A percentile compares a stretch with the other conserved stretches of the same genome.
phyloP scores from a whole-genome alignment of 2,888 invertebrate genomes.

The Ashinkailepas kermadecensis region DNA sequence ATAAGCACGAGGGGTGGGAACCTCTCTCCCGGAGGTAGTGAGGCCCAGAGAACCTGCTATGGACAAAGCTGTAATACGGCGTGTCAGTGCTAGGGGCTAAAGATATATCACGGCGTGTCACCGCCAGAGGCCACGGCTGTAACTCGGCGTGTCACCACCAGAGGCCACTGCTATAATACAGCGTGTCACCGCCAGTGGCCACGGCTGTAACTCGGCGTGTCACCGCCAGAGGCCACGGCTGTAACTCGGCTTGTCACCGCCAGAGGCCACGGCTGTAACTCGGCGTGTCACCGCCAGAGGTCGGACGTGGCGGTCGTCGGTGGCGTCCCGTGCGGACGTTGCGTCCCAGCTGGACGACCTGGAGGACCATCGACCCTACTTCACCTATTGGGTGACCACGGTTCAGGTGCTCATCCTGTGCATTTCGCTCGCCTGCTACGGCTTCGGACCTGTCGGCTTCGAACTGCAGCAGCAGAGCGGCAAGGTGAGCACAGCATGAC shows the following conservation, averaged over 20 bases:
- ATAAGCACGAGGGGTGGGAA: too few species aligned
- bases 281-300: neutral
- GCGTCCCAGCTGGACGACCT: constrained; percentile 77
- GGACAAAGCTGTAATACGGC: too few species aligned
- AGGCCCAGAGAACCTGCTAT: too few species aligned
- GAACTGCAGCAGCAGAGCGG: constrained; percentile 75
- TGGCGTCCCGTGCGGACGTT: constrained; percentile 42
- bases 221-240: neutral
- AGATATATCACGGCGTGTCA: too few species aligned
- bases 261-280: too few species aligned
- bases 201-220: too few species aligned
- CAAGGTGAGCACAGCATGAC: constrained; percentile 40
- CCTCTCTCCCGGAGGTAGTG: neutral
- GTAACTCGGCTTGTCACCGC: too few species aligned
- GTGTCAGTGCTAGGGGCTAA: neutral
- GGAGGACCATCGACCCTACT: constrained; percentile 92
- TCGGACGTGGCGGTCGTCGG: neutral
- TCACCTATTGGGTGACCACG: constrained; percentile 98
- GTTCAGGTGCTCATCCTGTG: constrained; percentile 88
- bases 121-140: too few species aligned
- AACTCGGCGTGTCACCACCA: neutral
- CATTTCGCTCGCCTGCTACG: constrained; percentile 84
- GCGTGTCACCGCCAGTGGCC: too few species aligned
- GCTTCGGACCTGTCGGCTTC: constrained; percentile 87
- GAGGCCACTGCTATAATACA: neutral